Evolutionary conservation across 2,888 invertebrate genomes (phyloP).

Genomic region (Apamea anceps): DNA sequence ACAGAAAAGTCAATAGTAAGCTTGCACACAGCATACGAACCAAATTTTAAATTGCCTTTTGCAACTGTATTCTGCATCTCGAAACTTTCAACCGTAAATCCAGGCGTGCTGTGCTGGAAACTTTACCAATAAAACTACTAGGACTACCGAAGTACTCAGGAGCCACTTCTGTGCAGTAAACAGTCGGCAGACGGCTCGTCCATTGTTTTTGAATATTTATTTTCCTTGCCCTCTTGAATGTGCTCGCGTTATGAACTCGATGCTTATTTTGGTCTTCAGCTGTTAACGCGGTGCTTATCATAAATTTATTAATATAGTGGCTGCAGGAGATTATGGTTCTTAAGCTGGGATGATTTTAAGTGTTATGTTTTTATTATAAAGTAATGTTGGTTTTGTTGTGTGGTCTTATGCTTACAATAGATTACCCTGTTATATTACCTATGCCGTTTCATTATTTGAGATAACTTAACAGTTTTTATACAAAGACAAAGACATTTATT

Average conservation of each 20-base stretch:
- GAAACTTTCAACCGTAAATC: conserved; percentile 40
- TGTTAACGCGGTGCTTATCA: conserved; percentile 61
- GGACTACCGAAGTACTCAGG: conserved; percentile 24
- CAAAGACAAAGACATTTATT: too few species aligned
- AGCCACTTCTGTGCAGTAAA: conserved; percentile 39
- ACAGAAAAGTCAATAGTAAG: neutral
- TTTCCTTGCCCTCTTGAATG: conserved; percentile 48
- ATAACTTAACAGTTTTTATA: too few species aligned
- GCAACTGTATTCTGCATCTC: conserved; percentile 39
- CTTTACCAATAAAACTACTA: conserved; percentile 62
- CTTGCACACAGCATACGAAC: conserved; percentile 4
- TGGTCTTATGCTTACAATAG: neutral
- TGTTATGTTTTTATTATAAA: conserved; percentile 18
- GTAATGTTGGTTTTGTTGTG: neutral
- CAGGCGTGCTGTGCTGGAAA: conserved; percentile 37
- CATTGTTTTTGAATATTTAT: conserved; percentile 58
- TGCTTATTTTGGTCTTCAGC: conserved; percentile 50
- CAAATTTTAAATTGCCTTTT: conserved; percentile 48
- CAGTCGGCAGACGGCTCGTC: conserved; percentile 26
- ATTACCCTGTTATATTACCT: too few species aligned
- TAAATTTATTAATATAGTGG: conserved; percentile 65
- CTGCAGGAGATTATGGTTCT: conserved; percentile 8
- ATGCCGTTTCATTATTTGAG: too few species aligned
- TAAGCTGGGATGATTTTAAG: conserved; percentile 25
- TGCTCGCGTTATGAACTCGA: conserved; percentile 47